Percentiles rank a stretch among this genome's conserved stretches.
These are phyloP conservation scores for Catajapyx aquilonaris DNA, from an alignment of 1,140 invertebrate species.

Conservation along the genomic window DNA sequence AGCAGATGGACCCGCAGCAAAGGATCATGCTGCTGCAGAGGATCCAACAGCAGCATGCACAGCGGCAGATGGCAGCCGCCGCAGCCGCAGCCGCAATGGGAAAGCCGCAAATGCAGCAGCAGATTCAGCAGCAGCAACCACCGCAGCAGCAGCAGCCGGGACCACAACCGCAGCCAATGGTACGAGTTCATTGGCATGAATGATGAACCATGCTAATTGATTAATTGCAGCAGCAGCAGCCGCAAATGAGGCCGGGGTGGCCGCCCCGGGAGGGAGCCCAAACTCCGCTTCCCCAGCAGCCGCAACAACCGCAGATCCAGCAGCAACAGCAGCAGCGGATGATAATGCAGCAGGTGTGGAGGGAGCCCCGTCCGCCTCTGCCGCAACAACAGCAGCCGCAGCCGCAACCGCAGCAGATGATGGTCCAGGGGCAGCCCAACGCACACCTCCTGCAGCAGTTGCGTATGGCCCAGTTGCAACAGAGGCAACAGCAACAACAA, in stretches of 20 bases:
- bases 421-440: slow-evolving; percentile 5
- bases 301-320: not conserved
- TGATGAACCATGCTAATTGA: too few species aligned
- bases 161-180: slow-evolving; percentile 18
- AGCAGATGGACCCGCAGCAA: slow-evolving; percentile 56
- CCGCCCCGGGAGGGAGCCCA: not conserved
- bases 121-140: slow-evolving; percentile 21
- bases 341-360: too few species aligned
- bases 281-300: not conserved
- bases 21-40: slow-evolving; percentile 52
- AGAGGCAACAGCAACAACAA: slow-evolving; percentile 18
- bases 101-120: slow-evolving; percentile 26
- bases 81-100: slow-evolving; percentile 29
- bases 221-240: slow-evolving; percentile 29
- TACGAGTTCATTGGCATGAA: too few species aligned
- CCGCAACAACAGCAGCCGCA: slow-evolving; percentile 13
- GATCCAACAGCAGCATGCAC: slow-evolving; percentile 34
- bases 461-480: slow-evolving; percentile 15
- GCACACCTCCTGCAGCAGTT: slow-evolving; percentile 11
- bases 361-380: too few species aligned
- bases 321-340: slow-evolving; percentile 8
- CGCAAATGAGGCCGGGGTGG: slow-evolving; percentile 19
- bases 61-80: too few species aligned
- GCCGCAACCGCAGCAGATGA: slow-evolving; percentile 7
- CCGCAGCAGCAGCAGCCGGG: slow-evolving; percentile 24